Evolutionary conservation across 2,888 invertebrate species (phyloP), one percentile per base, ranked within the genome.

Genomic region (Stegophylla sp.): DNA sequence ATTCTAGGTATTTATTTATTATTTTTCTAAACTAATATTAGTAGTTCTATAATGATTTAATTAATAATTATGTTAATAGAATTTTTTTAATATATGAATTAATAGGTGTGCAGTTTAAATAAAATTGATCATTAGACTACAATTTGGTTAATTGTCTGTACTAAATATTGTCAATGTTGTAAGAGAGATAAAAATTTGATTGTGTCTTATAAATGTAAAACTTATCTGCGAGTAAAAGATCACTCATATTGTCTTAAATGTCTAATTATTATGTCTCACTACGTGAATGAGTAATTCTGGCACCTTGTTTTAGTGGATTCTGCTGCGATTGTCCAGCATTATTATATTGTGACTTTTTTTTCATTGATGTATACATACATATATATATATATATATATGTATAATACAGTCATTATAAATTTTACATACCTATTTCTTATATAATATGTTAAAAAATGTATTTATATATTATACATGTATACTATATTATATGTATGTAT

Each of bases 181-280:
- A 61, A 63, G n/a, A 75, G 9, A 13, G 63, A 53, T 41, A 41
- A 41, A 51, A 12, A 48, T 67, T 56, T 34, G 10, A 77, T 77
- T 45, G 45, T 59, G 77, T 77, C 77, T 74, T 34, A 15, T 28
- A 53, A 53, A 48, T 51, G 71, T 79, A 71, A 79, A 79, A 79
- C 79, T 79, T 69, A 71, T 79, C 79, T 71, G 69, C 71, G 79
- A 79, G 79, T 79, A 79, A 48, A 79, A 79, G 79, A 79, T 79
- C 79, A 71, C 79, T 79, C 79, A 79, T 71, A 61, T 71, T 71
- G 61, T 79, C 79, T 79, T 41, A 41, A 79, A 76, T 66, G 76
- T 76, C 66, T 77, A 79, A 79, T 79, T 79, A 69, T 69, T 79
- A 79, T 71, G 61, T 79, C 61, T 79, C 79, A 79, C 77, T 48